Evolutionary conservation across 2,797 vertebrate species (phyloP), one percentile per base, ranked within the genome.

Genomic region (Harpagifer antarcticus): DNA sequence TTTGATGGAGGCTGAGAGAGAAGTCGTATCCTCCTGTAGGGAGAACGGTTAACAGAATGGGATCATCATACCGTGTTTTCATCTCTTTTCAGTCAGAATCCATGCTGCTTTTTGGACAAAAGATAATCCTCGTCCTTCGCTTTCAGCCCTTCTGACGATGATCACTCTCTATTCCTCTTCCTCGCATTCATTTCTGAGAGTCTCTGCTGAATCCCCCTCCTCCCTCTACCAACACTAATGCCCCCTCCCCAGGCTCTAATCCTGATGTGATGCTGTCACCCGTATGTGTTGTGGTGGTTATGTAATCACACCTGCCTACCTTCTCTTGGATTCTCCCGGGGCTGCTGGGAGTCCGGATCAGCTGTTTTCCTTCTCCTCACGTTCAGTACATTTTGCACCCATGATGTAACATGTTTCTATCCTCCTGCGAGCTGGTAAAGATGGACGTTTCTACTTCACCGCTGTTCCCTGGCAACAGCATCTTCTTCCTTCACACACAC

Each of bases 391-490:
- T 74, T 83, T 59, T n/a, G 37, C 33, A 19, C 71, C 72, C 72
- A 71, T 73, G 58, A 53, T 71, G 56, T 11, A 37, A 60, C 1
- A 6, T 59, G 23, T 70, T 76, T 65, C 73, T 49, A 40, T 88
- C 59, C 63, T 72, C 64, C 57, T 4, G 19, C 19, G n/a, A 77
- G 69, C 72, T 63, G 76, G 61, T 67, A 87, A 86, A 86, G 78
- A 92, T 77, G 74, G 85, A 85, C 10, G 57, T 52, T 75, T 75
- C 76, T 83, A 75, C 78, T 87, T 89, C 74, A 72, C 48, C 16
- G 31, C 85, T 88, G 94, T 95, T 94, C 84, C 94, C 92, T 93
- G 93, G 95, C 94, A 95, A 95, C 94, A 91, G 84, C 93, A 94
- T 94, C 91, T 82, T 79, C 86, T 75, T 80, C 81, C 78, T 62